Evolutionary conservation across 2,888 invertebrate genomes (phyloP), one percentile per base, ranked within the genome.

Genomic region (Lumbricus terrestris): DNA sequence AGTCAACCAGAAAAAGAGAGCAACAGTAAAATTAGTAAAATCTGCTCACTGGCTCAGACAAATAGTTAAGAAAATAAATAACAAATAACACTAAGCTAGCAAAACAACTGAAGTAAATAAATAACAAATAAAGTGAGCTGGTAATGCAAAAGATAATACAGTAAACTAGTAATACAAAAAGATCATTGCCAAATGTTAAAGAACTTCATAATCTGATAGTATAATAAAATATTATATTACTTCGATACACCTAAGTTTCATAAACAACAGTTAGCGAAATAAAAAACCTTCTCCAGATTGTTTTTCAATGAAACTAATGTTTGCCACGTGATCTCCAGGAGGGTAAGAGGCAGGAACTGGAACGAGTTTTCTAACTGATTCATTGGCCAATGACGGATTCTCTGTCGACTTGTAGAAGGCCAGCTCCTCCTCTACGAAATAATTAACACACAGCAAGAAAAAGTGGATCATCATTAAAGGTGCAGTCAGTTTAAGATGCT

Each of bases 271-370:
- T 35, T 23, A 13, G 18, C 33, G n/a, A n/a, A n/a, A n/a, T n/a
- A 34, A 34, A 3, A 37, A 69, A 89, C 54, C 89, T 89, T 89
- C 89, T 89, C 35, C 85, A 23, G n/a, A 16, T 6, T 83, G 37
- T 89, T 92, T 93, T 47, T 93, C 92, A 37, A 94, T 94, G 69
- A 93, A 93, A 91, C 94, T 94, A 35, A 94, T 92, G 91, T 94
- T 93, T 33, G 93, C 93, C 33, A 94, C 92, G 8, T 92, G 91
- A 13, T 40, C 34, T 29, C 90, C 91, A 11, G 92, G 91, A 23
- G 89, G 69, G 38, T 91, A 90, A 82, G 42, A 83, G 37, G 89
- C 82, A 33, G 91, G 40, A 33, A 90, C 88, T 82, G 40, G 82
- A 89, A 38, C n/a, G 23, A 0, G 35, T 54, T 89, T 42, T 38